phyloP scores from a whole-genome alignment of 2,113 vertebrate species.

The Scortum barcoo region DNA sequence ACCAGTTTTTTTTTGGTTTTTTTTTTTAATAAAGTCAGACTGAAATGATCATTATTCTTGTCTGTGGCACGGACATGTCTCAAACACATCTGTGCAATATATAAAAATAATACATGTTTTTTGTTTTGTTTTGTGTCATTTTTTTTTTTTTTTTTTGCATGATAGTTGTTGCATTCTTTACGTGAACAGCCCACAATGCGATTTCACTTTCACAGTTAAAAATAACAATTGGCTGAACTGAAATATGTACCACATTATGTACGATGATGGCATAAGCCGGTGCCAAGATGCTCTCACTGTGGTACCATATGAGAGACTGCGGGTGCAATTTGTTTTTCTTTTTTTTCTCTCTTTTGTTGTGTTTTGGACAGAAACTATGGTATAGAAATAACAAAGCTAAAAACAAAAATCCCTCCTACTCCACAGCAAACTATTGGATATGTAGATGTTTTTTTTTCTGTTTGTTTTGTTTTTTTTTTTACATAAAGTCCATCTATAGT shows the following conservation, averaged over 20 bases:
- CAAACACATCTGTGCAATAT: not conserved
- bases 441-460: not conserved
- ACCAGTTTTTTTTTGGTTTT: no score
- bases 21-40: conserved; percentile 26
- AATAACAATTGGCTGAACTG: conserved; percentile 70
- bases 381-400: conserved; percentile 30
- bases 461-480: not conserved
- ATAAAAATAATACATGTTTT: conserved; percentile 35
- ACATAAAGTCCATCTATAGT: not conserved
- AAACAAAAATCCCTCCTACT: not conserved
- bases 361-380: conserved; percentile 21
- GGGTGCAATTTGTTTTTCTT: conserved; percentile 46
- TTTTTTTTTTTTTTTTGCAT: conserved; percentile 29
- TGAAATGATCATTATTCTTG: conserved; percentile 24
- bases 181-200: conserved; percentile 40
- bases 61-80: not conserved
- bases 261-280: conserved; percentile 47
- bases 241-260: conserved; percentile 61
- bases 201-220: conserved; percentile 64
- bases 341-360: conserved; percentile 29
- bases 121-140: no score
- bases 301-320: conserved; percentile 65
- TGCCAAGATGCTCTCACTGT: conserved; percentile 68
- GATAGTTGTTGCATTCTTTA: conserved; percentile 43
- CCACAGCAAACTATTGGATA: conserved; percentile 2